Evolutionary conservation across 2,888 invertebrate genomes (phyloP), one percentile per base, ranked within the genome.

Genomic region (Dryobota labecula): DNA sequence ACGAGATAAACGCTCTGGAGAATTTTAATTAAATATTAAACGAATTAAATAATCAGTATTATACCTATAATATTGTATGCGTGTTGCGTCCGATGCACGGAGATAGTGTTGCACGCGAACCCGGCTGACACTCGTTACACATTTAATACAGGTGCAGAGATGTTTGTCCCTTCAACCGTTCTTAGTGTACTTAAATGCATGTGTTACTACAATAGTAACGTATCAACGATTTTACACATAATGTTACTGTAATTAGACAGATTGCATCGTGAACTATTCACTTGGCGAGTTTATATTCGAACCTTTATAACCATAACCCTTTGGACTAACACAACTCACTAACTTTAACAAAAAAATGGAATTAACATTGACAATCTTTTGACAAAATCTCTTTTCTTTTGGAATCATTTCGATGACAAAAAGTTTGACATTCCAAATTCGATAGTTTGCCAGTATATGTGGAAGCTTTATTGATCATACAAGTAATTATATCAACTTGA

Each of bases 11-110:
- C 92, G 92, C 92, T 94, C 93, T 91, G 91, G 93, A 92, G 95
- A 95, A 95, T 95, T 95, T 96, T 95, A 95, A 96, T 96, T 95
- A 95, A 95, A 96, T 95, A 95, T 95, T 95, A 95, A 95, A 94
- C 86, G 95, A 95, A 95, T 95, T 94, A 94, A 95, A 96, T 95
- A 94, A 95, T 96, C 96, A 95, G 96, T 96, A 95, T 96, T 95
- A 95, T 94, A 94, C 91, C 90, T 94, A 93, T 93, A 93, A 93
- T 94, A 94, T 93, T 92, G 94, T 94, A 92, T 94, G 93, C 92
- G 92, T 95, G 94, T 91, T 89, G 92, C 89, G 90, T 91, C 88
- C 88, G 93, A 94, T 93, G 90, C 85, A 86, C 78, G 78, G 83
- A 91, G 94, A 95, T 94, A 93, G 91, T 86, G 87, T 84, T 89